A percentile compares a stretch with the other conserved stretches of the same genome.
phyloP scores from a whole-genome alignment of 23 tunicate species.

The Botrylloides violaceus region DNA sequence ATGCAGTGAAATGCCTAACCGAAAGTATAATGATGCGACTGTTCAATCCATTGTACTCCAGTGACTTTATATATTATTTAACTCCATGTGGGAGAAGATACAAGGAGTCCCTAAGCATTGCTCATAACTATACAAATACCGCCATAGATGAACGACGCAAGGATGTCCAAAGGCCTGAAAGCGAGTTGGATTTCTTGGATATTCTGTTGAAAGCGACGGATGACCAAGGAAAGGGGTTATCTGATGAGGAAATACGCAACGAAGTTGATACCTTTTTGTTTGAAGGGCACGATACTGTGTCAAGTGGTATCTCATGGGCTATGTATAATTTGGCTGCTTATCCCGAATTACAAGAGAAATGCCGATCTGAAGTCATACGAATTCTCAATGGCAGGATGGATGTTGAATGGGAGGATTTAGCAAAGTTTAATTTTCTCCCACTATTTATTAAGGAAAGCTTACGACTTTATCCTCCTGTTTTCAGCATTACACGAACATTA shows the following conservation, averaged over 20 bases:
- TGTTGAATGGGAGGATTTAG: constrained; percentile 34
- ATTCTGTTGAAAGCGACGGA: constrained; percentile 57
- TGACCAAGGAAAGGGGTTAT: constrained; percentile 30
- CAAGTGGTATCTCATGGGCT: constrained; percentile 60
- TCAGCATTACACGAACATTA: constrained; percentile 6
- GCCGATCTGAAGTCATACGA: constrained; percentile 33
- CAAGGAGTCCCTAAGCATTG: background rate
- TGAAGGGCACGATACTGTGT: constrained; percentile 70
- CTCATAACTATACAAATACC: background rate
- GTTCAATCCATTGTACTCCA: background rate
- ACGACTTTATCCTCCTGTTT: constrained; percentile 46
- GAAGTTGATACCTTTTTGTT: constrained; percentile 72
- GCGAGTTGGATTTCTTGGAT: constrained; percentile 53
- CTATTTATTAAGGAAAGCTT: constrained; percentile 53
- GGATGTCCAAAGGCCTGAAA: constrained; percentile 6
- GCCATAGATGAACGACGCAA: constrained; percentile 2
- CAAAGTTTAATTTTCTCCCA: constrained; percentile 39
- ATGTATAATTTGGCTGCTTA: constrained; percentile 36
- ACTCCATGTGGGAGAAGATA: background rate
- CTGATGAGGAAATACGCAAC: constrained; percentile 38
- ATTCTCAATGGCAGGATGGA: constrained; percentile 29
- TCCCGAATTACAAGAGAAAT: constrained; percentile 40
- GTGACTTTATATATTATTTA: background rate
- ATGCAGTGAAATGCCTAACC: background rate
- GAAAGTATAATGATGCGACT: background rate